Evolutionary conservation across 2,797 vertebrate genomes (phyloP).

Genomic region (Choloepus didactylus): DNA sequence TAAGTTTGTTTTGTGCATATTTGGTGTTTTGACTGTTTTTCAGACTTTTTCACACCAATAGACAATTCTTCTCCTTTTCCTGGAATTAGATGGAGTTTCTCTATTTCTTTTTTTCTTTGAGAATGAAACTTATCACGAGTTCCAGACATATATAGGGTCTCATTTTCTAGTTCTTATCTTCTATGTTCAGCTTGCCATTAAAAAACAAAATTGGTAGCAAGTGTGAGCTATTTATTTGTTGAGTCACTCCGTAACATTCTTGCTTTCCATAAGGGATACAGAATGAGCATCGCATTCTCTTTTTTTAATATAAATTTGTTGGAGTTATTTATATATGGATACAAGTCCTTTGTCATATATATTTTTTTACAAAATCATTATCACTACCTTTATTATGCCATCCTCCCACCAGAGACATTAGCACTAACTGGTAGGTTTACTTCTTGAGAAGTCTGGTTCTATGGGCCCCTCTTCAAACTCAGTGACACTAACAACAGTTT

Average conservation of each 20-base stretch:
- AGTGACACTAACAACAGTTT: no score
- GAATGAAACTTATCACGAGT: background rate
- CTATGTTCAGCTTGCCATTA: background rate
- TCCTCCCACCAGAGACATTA: no score
- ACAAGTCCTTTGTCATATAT: no score
- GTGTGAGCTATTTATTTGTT: background rate
- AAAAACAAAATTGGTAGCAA: background rate
- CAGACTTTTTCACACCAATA: background rate
- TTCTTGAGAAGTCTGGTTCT: no score
- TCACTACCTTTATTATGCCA: no score
- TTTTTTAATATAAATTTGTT: background rate
- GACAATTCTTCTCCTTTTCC: background rate
- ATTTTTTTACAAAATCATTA: no score
- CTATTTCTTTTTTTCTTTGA: background rate
- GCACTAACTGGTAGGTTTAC: no score
- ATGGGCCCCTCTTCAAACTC: no score
- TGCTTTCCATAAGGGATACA: background rate
- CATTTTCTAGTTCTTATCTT: background rate
- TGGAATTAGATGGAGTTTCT: background rate
- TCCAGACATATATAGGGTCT: background rate
- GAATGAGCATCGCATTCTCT: background rate
- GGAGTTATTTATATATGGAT: background rate
- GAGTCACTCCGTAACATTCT: background rate
- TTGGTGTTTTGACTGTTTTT: background rate
- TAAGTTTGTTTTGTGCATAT: background rate